Evolutionary conservation across 2,113 vertebrate species (phyloP), one percentile per base, ranked within the genome.

Genomic region (Notothenia rossii): DNA sequence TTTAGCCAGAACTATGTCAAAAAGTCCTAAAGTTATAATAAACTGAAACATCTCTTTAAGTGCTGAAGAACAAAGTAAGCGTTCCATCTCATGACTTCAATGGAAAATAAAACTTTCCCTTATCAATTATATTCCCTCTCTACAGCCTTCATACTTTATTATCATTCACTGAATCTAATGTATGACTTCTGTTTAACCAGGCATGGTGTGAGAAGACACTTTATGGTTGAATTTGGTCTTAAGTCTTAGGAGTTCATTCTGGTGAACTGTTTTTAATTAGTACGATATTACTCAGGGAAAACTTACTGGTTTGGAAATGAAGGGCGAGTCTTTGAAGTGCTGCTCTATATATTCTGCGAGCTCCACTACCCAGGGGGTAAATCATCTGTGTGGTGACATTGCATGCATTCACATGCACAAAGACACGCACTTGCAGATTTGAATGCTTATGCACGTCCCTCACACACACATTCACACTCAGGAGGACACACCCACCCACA

Each of bases 221-320:
- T 82, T 78, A 63, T 86, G 88, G 82, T 72, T 79, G 75, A 70
- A 67, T 88, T 81, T 91, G 89, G 88, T 82, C 56, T 58, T 14
- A 69, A 65, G 79, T 79, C 81, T 59, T 43, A 58, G 64, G 67
- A 87, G 64, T 75, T 86, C 78, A 73, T 75, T 72, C 68, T 82
- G 81, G 87, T 79, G 83, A 84, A 86, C 77, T 81, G 76, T 75
- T 80, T 88, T 90, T 94, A 93, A 93, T 93, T 93, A 93, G 91
- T 77, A 65, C 75, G 29, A 78, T 76, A 72, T 90, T 88, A 88
- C 81, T 86, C 79, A 86, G 84, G 84, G 83, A 88, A 84, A 93
- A 92, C 83, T 79, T 84, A 82, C 83, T 92, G 91, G 81, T 93
- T 94, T 92, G 89, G 93, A 95, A 92, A 94, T 92, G 89, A 93